Conservation (phyloP, 2,797 vertebrate species). For the Hirundo rustica region DNA sequence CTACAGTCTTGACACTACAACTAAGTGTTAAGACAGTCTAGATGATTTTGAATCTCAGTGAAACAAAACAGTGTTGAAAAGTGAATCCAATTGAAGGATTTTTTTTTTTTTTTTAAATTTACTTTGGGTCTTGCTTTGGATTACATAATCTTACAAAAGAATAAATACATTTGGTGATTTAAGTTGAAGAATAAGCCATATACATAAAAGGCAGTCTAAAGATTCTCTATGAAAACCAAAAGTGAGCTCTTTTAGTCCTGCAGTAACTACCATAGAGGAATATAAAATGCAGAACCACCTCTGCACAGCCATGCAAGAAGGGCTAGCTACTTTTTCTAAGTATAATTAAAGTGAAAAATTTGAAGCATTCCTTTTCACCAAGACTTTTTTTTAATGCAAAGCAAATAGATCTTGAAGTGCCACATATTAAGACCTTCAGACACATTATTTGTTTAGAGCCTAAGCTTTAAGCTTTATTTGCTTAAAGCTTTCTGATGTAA, state of each 20-base stretch:
- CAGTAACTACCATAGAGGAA: neutral
- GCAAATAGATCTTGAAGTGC: neutral
- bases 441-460: neutral
- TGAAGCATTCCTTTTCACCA: neutral
- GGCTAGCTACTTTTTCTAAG: neutral
- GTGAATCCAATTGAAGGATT: neutral
- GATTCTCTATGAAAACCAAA: neutral
- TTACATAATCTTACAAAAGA: neutral
- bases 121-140: neutral
- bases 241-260: neutral
- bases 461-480: neutral
- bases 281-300: neutral
- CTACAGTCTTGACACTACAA: neutral
- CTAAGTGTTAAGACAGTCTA: neutral
- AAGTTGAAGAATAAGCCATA: neutral
- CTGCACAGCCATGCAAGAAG: neutral
- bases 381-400: neutral
- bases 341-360: neutral
- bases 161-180: neutral
- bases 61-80: neutral
- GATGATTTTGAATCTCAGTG: neutral
- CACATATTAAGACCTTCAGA: neutral
- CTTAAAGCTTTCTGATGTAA: neutral
- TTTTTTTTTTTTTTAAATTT: neutral
- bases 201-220: neutral